Evolutionary conservation across 1,140 invertebrate genomes (phyloP).

Genomic region (Coboldia fuscipes): DNA sequence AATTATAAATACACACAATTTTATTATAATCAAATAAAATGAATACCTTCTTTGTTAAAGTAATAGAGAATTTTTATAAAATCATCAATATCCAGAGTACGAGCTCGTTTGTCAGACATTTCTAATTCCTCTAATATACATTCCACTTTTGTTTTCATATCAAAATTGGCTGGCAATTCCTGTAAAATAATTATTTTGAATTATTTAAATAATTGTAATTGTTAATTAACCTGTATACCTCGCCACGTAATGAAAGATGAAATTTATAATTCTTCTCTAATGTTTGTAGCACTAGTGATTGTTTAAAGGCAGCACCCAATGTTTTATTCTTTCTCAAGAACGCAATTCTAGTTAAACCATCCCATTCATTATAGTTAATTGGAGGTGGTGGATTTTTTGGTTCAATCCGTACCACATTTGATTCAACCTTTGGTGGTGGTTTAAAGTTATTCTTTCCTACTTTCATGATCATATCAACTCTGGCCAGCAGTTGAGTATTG

Average conservation of each 20-base stretch:
- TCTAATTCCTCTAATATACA: slow-evolving; percentile 40
- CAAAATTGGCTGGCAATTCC: slow-evolving; percentile 58
- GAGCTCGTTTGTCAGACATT: slow-evolving; percentile 61
- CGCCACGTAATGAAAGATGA: slow-evolving; percentile 64
- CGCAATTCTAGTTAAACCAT: slow-evolving; percentile 83
- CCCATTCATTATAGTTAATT: slow-evolving; percentile 96
- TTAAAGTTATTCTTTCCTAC: slow-evolving; percentile 94
- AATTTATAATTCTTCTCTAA: slow-evolving; percentile 76
- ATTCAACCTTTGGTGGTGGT: slow-evolving; percentile 97
- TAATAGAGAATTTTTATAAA: slow-evolving; percentile 71
- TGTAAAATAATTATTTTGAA: slow-evolving; percentile 34
- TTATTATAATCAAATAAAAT: slow-evolving; percentile 68
- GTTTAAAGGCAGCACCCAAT: slow-evolving; percentile 64
- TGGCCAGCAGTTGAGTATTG: slow-evolving; percentile 86
- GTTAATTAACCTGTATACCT: too few relatives aligned
- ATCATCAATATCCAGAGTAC: slow-evolving; percentile 92
- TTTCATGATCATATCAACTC: slow-evolving; percentile 95
- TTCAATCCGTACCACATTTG: slow-evolving; percentile 93
- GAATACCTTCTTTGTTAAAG: slow-evolving; percentile 77
- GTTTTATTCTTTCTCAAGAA: slow-evolving; percentile 95
- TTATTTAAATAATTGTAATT: too few relatives aligned
- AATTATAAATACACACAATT: too few relatives aligned
- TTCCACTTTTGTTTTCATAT: slow-evolving; percentile 68
- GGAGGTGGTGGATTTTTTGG: slow-evolving; percentile 90
- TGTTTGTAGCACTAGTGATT: slow-evolving; percentile 53